Evolutionary conservation across 1,140 invertebrate species (phyloP).

Genomic region (Hyphantria cunea): DNA sequence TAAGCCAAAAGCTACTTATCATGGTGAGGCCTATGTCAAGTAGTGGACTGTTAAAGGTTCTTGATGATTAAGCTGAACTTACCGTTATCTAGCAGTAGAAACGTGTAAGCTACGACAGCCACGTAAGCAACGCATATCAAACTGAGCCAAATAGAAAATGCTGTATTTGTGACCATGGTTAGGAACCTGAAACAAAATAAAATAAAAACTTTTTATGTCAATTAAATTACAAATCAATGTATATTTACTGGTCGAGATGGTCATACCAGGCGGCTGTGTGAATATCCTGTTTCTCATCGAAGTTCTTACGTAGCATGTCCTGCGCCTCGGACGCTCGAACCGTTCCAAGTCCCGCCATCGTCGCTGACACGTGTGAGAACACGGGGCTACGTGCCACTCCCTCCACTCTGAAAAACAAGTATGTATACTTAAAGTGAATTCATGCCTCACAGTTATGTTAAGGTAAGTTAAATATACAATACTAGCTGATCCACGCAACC

Average conservation of each 20-base stretch:
- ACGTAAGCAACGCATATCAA: conserved; percentile 87
- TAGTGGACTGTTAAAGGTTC: no score
- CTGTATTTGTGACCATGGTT: conserved; percentile 87
- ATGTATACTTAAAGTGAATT: no score
- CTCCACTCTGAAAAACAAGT: conserved; percentile 58
- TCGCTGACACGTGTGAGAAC: conserved; percentile 89
- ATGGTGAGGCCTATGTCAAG: no score
- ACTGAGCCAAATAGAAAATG: conserved; percentile 92
- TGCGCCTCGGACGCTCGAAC: conserved; percentile 89
- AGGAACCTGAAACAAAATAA: conserved; percentile 84
- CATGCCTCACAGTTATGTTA: no score
- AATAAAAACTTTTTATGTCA: background rate
- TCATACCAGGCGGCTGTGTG: conserved; percentile 81
- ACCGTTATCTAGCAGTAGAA: conserved; percentile 84
- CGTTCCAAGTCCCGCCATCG: conserved; percentile 90
- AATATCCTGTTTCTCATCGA: conserved; percentile 86
- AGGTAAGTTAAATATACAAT: no score
- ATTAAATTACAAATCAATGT: background rate
- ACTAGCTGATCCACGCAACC: no score
- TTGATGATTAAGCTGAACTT: conserved; percentile 44
- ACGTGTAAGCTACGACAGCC: conserved; percentile 87
- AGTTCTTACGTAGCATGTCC: conserved; percentile 87
- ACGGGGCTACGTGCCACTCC: conserved; percentile 86
- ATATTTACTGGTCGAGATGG: conserved; percentile 10
- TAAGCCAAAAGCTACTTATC: no score